Conservation (phyloP, 2,888 invertebrate species). For the Griposia aprilina region DNA sequence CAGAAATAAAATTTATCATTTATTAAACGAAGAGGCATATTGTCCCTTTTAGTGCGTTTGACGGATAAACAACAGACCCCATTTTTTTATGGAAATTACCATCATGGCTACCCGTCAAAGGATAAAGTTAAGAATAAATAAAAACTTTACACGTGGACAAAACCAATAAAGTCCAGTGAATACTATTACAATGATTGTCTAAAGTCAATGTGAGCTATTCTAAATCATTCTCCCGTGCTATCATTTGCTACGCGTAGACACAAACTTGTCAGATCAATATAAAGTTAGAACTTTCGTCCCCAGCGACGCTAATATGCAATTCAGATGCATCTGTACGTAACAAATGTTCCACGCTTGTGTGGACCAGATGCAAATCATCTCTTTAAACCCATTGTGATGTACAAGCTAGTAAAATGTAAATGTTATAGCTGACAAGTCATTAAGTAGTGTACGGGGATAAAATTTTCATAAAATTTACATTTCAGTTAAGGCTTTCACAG, state of each 20-base stretch:
- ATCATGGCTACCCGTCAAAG: not conserved
- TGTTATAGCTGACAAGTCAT: slow-evolving; percentile 70
- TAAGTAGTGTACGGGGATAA: slow-evolving; percentile 65
- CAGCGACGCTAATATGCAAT: slow-evolving; percentile 43
- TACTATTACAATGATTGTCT: not conserved
- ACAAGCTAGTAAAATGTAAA: slow-evolving; percentile 76
- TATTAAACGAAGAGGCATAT: not conserved
- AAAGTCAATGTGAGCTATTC: not conserved
- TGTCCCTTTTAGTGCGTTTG: not conserved
- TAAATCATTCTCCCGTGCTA: not conserved
- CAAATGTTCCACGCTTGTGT: slow-evolving; percentile 52
- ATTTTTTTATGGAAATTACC: not conserved
- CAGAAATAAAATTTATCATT: too few species aligned
- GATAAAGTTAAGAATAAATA: too few species aligned
- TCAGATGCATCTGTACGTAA: slow-evolving; percentile 58
- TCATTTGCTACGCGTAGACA: not conserved
- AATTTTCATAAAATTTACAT: slow-evolving; percentile 71
- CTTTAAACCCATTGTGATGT: slow-evolving; percentile 49
- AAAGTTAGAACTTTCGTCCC: slow-evolving; percentile 9
- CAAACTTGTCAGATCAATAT: not conserved
- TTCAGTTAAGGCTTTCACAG: slow-evolving; percentile 40
- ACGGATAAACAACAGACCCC: not conserved
- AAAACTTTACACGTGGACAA: not conserved
- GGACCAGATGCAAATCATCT: slow-evolving; percentile 60
- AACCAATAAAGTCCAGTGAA: not conserved